A percentile compares a stretch with the other conserved stretches of the same genome.
Conservation (phyloP, 2,113 vertebrate species). For the Lepus americanus region DNA sequence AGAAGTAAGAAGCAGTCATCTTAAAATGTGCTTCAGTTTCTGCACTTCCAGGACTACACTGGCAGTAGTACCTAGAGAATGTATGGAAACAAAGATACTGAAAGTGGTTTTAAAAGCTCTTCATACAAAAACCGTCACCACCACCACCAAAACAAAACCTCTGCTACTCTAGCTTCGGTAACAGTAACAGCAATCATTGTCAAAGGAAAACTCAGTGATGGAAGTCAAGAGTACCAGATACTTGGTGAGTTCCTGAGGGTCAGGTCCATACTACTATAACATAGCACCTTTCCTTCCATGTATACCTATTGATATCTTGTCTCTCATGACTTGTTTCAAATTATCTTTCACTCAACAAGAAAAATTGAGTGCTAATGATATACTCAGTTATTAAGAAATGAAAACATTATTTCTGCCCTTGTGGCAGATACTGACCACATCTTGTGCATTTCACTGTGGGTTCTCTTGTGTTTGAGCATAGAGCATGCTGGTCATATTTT, state of each 20-base stretch:
- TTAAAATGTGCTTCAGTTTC: not conserved
- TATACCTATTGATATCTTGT: not conserved
- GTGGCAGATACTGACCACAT: not conserved
- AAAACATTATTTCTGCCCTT: not conserved
- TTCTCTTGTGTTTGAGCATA: not conserved
- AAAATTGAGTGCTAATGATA: not conserved
- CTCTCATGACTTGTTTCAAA: not conserved
- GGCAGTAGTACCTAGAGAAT: not conserved
- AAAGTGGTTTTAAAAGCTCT: not conserved
- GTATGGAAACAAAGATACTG: not conserved
- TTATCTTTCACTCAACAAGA: not conserved
- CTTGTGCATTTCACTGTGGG: not conserved
- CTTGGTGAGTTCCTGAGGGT: not conserved
- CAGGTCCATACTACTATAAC: not conserved
- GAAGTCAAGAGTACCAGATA: not conserved
- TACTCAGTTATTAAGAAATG: not conserved
- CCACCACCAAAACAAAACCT: no score
- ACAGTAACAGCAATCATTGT: not conserved
- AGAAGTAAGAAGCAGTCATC: not conserved
- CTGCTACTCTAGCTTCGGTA: not conserved
- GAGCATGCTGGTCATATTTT: rapidly evolving
- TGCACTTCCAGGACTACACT: not conserved
- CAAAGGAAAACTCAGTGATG: not conserved
- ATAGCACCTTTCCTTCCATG: not conserved
- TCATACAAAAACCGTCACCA: no score